These are phyloP conservation scores for Agrilus biguttatus DNA, from an alignment of 2,888 invertebrate species.

Conservation along the genomic window DNA sequence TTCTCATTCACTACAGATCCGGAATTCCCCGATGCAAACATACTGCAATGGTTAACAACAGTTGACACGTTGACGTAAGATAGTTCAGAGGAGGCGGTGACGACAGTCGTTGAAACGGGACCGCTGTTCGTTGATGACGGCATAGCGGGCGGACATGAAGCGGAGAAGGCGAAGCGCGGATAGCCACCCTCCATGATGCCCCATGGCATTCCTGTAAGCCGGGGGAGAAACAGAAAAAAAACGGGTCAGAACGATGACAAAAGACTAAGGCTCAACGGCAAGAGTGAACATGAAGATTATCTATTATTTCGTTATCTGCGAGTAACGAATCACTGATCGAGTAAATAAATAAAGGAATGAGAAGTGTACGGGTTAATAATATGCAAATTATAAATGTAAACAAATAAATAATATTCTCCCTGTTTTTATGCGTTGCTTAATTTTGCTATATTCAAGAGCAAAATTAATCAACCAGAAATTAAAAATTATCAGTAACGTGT, in stretches of 20 bases:
- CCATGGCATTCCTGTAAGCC: constrained; percentile 63
- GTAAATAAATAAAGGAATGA: neutral
- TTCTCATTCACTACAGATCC: no score
- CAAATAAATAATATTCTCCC: neutral
- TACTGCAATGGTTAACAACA: no score
- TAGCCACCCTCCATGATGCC: constrained; percentile 71
- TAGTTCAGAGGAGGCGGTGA: constrained; percentile 22
- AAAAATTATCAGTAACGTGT: no score
- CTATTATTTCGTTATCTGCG: neutral
- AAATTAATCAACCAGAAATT: no score
- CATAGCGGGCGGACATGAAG: constrained; percentile 44
- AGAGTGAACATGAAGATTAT: constrained; percentile 22
- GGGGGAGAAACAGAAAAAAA: constrained; percentile 1
- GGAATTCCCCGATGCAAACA: no score
- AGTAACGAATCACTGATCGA: no score
- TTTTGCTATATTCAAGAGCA: no score
- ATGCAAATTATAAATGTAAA: neutral
- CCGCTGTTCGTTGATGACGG: constrained; percentile 9
- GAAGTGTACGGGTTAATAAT: neutral
- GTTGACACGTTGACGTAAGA: constrained; percentile 5
- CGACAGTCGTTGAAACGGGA: constrained; percentile 1
- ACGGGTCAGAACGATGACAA: constrained; percentile 15
- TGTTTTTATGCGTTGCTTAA: neutral
- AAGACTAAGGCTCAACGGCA: constrained; percentile 30
- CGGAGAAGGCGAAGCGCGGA: constrained; percentile 44